phyloP scores from a whole-genome alignment of 2,888 invertebrate species.

The Brachypalpus laphriformis region DNA sequence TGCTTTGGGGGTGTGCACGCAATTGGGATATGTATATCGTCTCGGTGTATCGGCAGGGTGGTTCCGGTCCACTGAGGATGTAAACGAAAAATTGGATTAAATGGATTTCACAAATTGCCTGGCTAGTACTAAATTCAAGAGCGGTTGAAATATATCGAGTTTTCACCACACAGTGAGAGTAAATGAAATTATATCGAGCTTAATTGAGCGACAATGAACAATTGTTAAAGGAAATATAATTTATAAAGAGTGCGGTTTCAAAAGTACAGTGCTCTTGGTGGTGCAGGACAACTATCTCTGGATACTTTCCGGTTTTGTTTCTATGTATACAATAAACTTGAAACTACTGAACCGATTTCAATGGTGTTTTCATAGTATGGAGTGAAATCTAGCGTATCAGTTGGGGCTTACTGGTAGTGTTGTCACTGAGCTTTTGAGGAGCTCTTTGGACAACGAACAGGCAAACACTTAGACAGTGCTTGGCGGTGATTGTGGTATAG shows the following conservation, averaged over 20 bases:
- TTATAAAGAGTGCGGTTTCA: not conserved
- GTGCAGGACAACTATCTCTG: too few relatives aligned
- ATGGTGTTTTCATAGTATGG: too few relatives aligned
- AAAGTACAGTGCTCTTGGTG: not conserved
- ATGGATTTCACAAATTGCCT: slow-evolving; percentile 53
- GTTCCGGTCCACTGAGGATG: slow-evolving; percentile 5
- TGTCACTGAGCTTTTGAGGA: too few relatives aligned
- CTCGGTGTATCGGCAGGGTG: not conserved
- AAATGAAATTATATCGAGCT: not conserved
- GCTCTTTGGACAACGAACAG: too few relatives aligned
- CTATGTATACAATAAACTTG: too few relatives aligned
- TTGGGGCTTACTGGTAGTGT: too few relatives aligned
- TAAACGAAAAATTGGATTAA: slow-evolving; percentile 39
- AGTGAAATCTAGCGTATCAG: too few relatives aligned
- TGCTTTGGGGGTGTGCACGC: not conserved
- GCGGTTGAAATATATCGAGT: slow-evolving; percentile 9
- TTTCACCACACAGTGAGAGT: not conserved
- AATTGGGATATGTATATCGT: not conserved
- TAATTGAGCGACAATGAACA: not conserved
- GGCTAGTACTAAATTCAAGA: slow-evolving; percentile 12
- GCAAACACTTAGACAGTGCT: too few relatives aligned
- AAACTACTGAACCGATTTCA: too few relatives aligned
- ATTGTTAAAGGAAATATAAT: not conserved
- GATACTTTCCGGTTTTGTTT: too few relatives aligned
- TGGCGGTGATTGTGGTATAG: too few relatives aligned